phyloP scores from a whole-genome alignment of 2,888 invertebrate species.

The Polietes domitor region DNA sequence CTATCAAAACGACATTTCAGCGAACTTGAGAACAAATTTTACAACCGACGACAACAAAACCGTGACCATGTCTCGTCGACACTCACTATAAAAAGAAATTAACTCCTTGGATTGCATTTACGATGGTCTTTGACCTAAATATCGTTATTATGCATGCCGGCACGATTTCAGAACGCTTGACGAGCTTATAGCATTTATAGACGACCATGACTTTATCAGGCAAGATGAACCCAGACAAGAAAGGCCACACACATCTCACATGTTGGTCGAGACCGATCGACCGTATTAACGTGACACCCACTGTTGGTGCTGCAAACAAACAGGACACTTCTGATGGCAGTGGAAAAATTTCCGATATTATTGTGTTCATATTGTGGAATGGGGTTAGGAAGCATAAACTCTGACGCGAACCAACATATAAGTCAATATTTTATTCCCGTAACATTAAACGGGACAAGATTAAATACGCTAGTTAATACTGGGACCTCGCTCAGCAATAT shows the following conservation, averaged over 20 bases:
- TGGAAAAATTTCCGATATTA: not conserved
- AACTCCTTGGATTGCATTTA: constrained; percentile 7
- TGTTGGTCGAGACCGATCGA: not conserved
- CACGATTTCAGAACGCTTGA: not conserved
- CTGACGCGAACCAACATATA: no score
- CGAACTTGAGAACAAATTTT: constrained; percentile 11
- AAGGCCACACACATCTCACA: not conserved
- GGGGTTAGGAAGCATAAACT: no score
- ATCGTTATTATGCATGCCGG: constrained; percentile 10
- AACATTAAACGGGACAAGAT: no score
- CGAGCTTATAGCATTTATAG: not conserved
- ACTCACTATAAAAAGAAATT: not conserved
- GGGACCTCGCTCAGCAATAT: no score
- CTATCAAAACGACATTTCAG: not conserved
- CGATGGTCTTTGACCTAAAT: constrained; percentile 14
- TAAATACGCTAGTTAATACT: no score
- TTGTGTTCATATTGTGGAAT: no score
- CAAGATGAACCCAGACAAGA: not conserved
- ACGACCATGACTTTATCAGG: not conserved
- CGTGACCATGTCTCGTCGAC: constrained; percentile 26
- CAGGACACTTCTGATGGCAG: constrained; percentile 5
- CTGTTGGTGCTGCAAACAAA: constrained; percentile 17
- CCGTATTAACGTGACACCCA: not conserved
- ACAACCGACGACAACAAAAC: constrained; percentile 10
- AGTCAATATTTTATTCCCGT: no score